Evolutionary conservation across 2,113 vertebrate genomes (phyloP).

Genomic region (Mixornis gularis): DNA sequence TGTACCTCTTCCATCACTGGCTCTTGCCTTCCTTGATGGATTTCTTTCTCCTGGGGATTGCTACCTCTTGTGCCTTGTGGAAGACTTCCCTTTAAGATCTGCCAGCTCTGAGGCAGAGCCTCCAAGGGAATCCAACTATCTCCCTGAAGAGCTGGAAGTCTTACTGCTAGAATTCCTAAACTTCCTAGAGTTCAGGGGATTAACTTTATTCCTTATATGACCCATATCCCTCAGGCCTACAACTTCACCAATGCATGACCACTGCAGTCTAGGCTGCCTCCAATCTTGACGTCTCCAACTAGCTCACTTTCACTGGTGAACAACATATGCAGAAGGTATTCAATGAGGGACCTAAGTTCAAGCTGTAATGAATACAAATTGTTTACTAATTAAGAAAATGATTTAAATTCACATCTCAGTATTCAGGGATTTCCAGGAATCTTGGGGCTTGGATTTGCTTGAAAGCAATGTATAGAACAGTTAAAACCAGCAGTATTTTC

Average conservation of each 20-base stretch:
- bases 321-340: neutral
- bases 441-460: neutral
- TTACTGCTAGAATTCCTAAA: neutral
- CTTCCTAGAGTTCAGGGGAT: neutral
- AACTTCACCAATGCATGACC: neutral
- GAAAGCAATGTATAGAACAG: neutral
- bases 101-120: too few relatives aligned
- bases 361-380: neutral
- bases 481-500: neutral
- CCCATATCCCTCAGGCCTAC: neutral
- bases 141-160: neutral
- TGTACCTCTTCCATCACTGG: neutral
- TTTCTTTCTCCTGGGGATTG: neutral
- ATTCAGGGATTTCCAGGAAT: neutral
- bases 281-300: rapidly evolving
- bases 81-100: neutral
- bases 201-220: neutral
- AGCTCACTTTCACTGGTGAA: neutral
- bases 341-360: neutral
- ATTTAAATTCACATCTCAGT: neutral
- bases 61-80: neutral
- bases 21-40: neutral
- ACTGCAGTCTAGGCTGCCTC: neutral
- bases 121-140: neutral
- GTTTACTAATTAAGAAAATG: neutral